phyloP scores from a whole-genome alignment of 1,140 invertebrate species.

The Drosophila prosaltans region DNA sequence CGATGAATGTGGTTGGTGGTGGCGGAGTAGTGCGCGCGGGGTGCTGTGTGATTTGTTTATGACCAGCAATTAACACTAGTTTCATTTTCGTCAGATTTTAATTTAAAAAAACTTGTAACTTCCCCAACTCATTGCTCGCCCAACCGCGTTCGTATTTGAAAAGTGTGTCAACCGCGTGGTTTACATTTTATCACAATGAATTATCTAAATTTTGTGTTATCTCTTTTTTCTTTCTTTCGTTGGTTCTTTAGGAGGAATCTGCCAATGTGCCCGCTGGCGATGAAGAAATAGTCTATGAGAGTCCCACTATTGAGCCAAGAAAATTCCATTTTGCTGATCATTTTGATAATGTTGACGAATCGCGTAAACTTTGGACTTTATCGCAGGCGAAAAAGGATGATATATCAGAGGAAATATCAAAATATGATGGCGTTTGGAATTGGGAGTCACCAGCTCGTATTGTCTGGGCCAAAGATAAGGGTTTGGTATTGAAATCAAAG shows the following conservation, averaged over 20 bases:
- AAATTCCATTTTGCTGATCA: constrained; percentile 93
- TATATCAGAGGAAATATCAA: constrained; percentile 94
- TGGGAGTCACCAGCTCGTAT: constrained; percentile 91
- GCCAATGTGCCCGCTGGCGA: constrained; percentile 16
- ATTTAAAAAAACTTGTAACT: constrained; percentile 31
- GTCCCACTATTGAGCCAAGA: constrained; percentile 85
- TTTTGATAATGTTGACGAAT: constrained; percentile 92
- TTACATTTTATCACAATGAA: constrained; percentile 33
- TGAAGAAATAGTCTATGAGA: constrained; percentile 84
- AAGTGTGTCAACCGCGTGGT: constrained; percentile 64
- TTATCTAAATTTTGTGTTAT: constrained; percentile 42
- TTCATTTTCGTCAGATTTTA: not conserved
- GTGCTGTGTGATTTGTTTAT: constrained; percentile 27
- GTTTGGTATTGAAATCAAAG: constrained; percentile 96
- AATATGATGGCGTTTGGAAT: constrained; percentile 95
- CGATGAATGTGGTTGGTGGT: constrained; percentile 7
- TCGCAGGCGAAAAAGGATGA: constrained; percentile 97
- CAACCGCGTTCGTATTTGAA: not conserved
- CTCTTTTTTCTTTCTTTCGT: constrained; percentile 24
- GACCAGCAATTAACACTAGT: constrained; percentile 46
- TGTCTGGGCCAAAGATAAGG: constrained; percentile 92
- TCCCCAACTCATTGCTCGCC: constrained; percentile 25
- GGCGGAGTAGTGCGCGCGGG: not conserved
- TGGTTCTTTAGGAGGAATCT: constrained; percentile 48
- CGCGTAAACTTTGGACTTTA: constrained; percentile 92